Percentiles rank a stretch among this genome's conserved stretches.
Conservation (phyloP, 2,888 invertebrate genomes). For the Pilophorus perplexus region DNA sequence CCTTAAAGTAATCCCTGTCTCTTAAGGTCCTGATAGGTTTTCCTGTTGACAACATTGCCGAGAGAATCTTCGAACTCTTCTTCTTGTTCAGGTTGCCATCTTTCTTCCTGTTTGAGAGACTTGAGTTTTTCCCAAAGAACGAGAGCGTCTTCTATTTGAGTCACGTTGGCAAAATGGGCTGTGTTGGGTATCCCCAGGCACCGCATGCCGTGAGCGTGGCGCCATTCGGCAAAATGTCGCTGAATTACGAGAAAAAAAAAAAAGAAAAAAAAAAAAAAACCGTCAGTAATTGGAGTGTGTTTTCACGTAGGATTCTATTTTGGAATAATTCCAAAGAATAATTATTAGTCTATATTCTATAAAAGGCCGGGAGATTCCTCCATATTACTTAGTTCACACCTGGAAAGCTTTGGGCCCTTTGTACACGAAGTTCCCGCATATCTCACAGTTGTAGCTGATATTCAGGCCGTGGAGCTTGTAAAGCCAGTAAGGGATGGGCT, state of each 20-base stretch:
- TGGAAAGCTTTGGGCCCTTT: slow-evolving; percentile 93
- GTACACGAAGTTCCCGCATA: slow-evolving; percentile 98
- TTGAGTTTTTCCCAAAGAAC: slow-evolving; percentile 98
- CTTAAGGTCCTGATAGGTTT: slow-evolving; percentile 97
- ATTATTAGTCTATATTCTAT: too few relatives aligned
- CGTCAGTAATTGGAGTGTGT: too few relatives aligned
- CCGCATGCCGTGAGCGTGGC: slow-evolving; percentile 57
- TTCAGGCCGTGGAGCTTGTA: slow-evolving; percentile 99
- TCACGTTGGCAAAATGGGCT: slow-evolving; percentile 99
- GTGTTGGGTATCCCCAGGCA: slow-evolving; percentile 99
- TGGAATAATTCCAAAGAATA: too few relatives aligned
- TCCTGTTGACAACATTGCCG: slow-evolving; percentile 97
- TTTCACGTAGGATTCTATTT: too few relatives aligned
- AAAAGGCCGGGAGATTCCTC: too few relatives aligned
- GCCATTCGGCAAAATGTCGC: slow-evolving; percentile 90
- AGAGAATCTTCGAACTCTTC: slow-evolving; percentile 98
- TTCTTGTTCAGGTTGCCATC: slow-evolving; percentile 95
- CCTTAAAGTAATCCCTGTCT: slow-evolving; percentile 93
- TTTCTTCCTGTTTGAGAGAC: slow-evolving; percentile 88
- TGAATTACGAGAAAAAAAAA: slow-evolving; percentile 64
- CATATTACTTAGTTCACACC: too few relatives aligned
- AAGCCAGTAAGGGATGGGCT: slow-evolving; percentile 93
- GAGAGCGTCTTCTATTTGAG: slow-evolving; percentile 95
- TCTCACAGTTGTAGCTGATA: slow-evolving; percentile 98
- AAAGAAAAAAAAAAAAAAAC: too few relatives aligned